A percentile compares a stretch with the other conserved stretches of the same genome.
Conservation (phyloP, 2,113 vertebrate genomes). For the Pygoscelis antarcticus region DNA sequence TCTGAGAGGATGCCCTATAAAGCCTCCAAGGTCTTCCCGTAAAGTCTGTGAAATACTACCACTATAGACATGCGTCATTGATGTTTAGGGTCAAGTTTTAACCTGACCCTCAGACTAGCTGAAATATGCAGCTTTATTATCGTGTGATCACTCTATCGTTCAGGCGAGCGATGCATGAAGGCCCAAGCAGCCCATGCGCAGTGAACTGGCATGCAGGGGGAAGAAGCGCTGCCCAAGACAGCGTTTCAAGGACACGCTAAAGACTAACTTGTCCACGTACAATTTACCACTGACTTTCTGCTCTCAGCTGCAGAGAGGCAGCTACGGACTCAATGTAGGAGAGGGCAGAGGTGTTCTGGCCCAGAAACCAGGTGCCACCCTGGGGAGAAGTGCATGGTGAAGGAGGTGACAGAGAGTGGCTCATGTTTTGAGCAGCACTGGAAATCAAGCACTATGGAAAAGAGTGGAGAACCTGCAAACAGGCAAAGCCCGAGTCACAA, state of each 20-base stretch:
- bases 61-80: not conserved
- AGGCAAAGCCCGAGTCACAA: not conserved
- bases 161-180: not conserved
- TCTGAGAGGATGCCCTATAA: not conserved
- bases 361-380: not conserved
- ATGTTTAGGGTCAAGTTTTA: not conserved
- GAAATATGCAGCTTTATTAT: not conserved
- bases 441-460: not conserved
- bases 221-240: accelerated
- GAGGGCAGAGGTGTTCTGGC: not conserved
- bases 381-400: not conserved
- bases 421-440: accelerated
- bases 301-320: not conserved
- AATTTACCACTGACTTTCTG: not conserved
- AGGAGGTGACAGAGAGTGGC: not conserved
- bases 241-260: not conserved
- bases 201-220: not conserved
- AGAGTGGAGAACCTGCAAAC: not conserved
- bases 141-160: not conserved
- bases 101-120: not conserved
- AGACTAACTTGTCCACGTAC: not conserved
- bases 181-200: not conserved
- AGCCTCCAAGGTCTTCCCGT: constrained; percentile 3
- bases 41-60: not conserved
- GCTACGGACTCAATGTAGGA: not conserved